A percentile compares a stretch with the other conserved stretches of the same genome.
Evolutionary conservation across 2,113 vertebrate species (phyloP).

Genomic region (Malurus alboscapulatus): DNA sequence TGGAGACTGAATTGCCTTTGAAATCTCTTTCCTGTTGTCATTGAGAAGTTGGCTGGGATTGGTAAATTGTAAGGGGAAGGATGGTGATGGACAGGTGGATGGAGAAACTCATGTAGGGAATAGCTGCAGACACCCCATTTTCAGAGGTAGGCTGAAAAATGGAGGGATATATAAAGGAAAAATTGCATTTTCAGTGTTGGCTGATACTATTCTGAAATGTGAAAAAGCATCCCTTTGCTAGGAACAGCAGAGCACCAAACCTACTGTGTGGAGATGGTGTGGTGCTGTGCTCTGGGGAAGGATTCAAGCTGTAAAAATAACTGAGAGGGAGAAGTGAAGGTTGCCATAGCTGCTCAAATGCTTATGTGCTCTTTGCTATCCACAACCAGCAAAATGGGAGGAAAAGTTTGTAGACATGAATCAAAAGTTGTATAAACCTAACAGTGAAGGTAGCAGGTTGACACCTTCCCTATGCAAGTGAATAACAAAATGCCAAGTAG

Average conservation of each 20-base stretch:
- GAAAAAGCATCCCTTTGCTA: not conserved
- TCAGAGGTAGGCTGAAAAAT: not conserved
- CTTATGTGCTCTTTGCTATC: not conserved
- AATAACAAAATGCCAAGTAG: not conserved
- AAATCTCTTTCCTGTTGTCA: not conserved
- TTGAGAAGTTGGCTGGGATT: not conserved
- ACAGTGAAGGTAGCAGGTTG: not conserved
- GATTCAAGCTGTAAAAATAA: not conserved
- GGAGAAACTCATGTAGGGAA: fast-evolving
- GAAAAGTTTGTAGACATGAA: not conserved
- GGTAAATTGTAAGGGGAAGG: not conserved
- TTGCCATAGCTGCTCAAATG: not conserved
- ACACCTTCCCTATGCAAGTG: not conserved
- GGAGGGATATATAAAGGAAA: not conserved
- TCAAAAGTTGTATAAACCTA: not conserved
- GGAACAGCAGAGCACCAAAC: not conserved
- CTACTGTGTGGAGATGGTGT: not conserved
- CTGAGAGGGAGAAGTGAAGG: not conserved
- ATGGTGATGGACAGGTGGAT: not conserved
- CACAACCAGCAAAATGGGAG: not conserved
- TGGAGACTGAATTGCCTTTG: not conserved
- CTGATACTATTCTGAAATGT: not conserved
- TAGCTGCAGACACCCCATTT: not conserved
- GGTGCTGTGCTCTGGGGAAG: not conserved
- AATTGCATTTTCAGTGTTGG: not conserved